A percentile compares a stretch with the other conserved stretches of the same genome.
phyloP scores from a whole-genome alignment of 2,888 invertebrate genomes.

The Byasa hedistus region DNA sequence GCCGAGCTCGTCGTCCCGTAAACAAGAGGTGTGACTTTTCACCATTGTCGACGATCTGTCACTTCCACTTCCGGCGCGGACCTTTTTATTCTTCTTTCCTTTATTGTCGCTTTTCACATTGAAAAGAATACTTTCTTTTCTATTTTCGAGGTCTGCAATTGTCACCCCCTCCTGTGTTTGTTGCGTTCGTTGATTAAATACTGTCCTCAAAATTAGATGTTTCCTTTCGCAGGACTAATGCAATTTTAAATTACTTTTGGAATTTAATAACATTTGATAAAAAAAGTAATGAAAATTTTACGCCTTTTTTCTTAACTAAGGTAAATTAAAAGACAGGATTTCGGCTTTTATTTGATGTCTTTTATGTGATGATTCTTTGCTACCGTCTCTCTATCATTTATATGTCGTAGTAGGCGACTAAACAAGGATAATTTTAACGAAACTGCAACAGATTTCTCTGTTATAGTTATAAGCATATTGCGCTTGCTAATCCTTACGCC shows the following conservation, averaged over 20 bases:
- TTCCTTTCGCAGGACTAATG: constrained; percentile 46
- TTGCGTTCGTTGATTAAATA: constrained; percentile 74
- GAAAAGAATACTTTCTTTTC: constrained; percentile 72
- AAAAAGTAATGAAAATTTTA: background rate
- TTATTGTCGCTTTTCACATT: constrained; percentile 74
- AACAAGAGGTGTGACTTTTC: constrained; percentile 79
- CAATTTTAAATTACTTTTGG: constrained; percentile 35
- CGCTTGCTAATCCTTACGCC: too few relatives aligned
- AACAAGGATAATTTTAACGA: too few relatives aligned
- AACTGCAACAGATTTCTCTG: too few relatives aligned
- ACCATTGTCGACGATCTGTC: constrained; percentile 78
- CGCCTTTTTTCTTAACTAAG: background rate
- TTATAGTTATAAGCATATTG: too few relatives aligned
- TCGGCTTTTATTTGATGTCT: too few relatives aligned
- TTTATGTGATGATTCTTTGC: too few relatives aligned
- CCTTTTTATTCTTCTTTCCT: constrained; percentile 61
- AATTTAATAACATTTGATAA: background rate
- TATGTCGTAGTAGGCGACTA: too few relatives aligned
- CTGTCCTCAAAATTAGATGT: constrained; percentile 68
- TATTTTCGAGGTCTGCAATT: constrained; percentile 68
- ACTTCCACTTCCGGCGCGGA: constrained; percentile 71
- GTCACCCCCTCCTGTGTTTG: constrained; percentile 74
- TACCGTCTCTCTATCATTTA: too few relatives aligned
- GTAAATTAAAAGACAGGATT: too few relatives aligned
- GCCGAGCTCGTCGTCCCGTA: constrained; percentile 64